Evolutionary conservation across 1,140 invertebrate species (phyloP).

Genomic region (Delia radicum): DNA sequence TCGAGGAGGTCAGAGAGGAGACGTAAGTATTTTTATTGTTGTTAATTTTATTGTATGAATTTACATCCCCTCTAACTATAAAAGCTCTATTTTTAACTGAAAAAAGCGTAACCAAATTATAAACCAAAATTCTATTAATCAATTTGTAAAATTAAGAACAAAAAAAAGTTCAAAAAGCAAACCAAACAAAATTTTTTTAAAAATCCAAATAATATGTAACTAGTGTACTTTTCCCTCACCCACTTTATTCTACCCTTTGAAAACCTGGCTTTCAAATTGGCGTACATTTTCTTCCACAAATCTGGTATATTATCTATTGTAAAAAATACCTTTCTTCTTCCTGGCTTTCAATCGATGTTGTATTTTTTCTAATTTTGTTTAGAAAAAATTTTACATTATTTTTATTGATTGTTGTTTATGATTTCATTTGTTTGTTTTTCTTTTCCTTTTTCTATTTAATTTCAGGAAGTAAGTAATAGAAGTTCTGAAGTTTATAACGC

Average conservation of each 20-base stretch:
- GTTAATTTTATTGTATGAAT: not conserved
- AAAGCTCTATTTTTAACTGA: not conserved
- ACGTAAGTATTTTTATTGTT: slow-evolving; percentile 62
- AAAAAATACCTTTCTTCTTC: slow-evolving; percentile 17
- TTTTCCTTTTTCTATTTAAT: slow-evolving; percentile 51
- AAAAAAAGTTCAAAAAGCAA: not conserved
- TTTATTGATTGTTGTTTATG: not conserved
- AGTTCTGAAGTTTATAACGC: slow-evolving; percentile 14
- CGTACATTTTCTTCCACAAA: not conserved
- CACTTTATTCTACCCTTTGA: too few species aligned
- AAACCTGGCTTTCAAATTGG: too few species aligned
- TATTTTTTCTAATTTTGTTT: slow-evolving; percentile 1
- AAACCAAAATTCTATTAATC: not conserved
- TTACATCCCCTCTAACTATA: not conserved
- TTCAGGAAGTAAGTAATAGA: slow-evolving; percentile 62
- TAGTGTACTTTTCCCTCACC: not conserved
- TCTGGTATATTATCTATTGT: not conserved
- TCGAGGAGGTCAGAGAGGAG: slow-evolving; percentile 64
- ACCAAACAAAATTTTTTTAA: not conserved
- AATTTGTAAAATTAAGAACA: not conserved
- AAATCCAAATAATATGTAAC: slow-evolving; percentile 6
- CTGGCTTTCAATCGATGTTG: not conserved
- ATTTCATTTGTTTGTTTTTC: slow-evolving; percentile 26
- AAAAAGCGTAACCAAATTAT: not conserved
- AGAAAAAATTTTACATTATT: not conserved